A percentile compares a stretch with the other conserved stretches of the same genome.
Evolutionary conservation across 23 tunicate genomes (phyloP).

Genomic region (Halocynthia roretzi): DNA sequence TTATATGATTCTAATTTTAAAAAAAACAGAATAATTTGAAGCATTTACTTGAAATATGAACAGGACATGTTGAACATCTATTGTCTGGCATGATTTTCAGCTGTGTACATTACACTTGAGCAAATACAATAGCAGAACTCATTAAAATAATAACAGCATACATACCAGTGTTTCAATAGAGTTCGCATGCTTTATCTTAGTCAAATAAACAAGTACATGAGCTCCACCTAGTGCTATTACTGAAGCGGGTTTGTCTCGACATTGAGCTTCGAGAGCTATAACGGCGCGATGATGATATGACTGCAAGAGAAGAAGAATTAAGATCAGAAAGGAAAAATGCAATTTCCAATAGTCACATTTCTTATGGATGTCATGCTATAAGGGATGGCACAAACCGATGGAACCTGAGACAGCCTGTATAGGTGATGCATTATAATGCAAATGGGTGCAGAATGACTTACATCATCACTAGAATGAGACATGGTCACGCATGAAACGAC

Average conservation of each 20-base stretch:
- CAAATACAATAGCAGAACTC: neutral
- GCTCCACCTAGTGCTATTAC: constrained; percentile 92
- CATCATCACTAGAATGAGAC: constrained; percentile 80
- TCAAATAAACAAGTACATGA: constrained; percentile 49
- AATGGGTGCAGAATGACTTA: constrained; percentile 11
- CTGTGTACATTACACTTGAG: neutral
- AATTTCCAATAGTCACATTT: neutral
- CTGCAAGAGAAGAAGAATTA: constrained; percentile 12
- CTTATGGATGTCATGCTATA: no score
- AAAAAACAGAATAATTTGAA: neutral
- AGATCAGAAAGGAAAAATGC: neutral
- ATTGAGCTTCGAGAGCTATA: constrained; percentile 30
- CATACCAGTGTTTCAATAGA: constrained; percentile 45
- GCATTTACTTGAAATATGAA: neutral
- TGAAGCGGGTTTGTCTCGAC: constrained; percentile 62
- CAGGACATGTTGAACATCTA: neutral
- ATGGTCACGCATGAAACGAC: constrained; percentile 78
- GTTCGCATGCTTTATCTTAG: constrained; percentile 9
- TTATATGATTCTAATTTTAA: constrained; percentile 35
- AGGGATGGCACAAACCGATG: no score
- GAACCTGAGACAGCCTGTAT: no score
- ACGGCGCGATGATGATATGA: constrained; percentile 56
- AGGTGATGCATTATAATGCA: neutral
- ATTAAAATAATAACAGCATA: neutral
- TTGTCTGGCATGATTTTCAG: neutral